These are phyloP conservation scores for Schrankia costaestrigalis DNA, from an alignment of 2,888 invertebrate genomes.

Conservation along the genomic window DNA sequence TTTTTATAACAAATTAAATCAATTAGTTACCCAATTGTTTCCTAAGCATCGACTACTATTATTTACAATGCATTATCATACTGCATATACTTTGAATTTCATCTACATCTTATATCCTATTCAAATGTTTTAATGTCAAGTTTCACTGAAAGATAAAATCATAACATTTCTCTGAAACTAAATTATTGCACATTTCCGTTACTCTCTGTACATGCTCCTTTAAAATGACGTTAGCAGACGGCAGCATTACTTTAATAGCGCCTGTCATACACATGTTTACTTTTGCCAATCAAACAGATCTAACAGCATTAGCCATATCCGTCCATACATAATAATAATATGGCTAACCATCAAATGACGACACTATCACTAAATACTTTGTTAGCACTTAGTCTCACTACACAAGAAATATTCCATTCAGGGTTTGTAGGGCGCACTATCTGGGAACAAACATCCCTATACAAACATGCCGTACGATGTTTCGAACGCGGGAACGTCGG, in stretches of 20 bases:
- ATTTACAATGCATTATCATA: slow-evolving; percentile 11
- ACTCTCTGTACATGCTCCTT: slow-evolving; percentile 56
- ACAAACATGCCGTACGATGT: slow-evolving; percentile 67
- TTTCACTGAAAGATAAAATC: slow-evolving; percentile 44
- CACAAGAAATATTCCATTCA: slow-evolving; percentile 56
- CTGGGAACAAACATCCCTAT: slow-evolving; percentile 71
- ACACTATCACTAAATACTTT: slow-evolving; percentile 52
- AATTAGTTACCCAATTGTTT: slow-evolving; percentile 34
- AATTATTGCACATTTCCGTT: slow-evolving; percentile 66
- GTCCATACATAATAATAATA: slow-evolving; percentile 43
- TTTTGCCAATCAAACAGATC: slow-evolving; percentile 69
- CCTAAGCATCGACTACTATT: slow-evolving; percentile 12
- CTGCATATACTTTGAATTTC: slow-evolving; percentile 9
- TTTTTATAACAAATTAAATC: slow-evolving; percentile 47
- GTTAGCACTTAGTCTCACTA: slow-evolving; percentile 48
- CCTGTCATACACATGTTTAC: slow-evolving; percentile 67
- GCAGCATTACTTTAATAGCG: slow-evolving; percentile 55
- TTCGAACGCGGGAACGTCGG: slow-evolving; percentile 55
- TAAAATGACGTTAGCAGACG: slow-evolving; percentile 57
- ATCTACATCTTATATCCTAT: slow-evolving; percentile 22
- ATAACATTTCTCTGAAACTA: slow-evolving; percentile 54
- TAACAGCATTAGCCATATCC: slow-evolving; percentile 62
- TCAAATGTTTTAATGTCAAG: slow-evolving; percentile 34
- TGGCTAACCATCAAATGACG: slow-evolving; percentile 58
- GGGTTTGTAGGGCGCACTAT: slow-evolving; percentile 67